Percentiles rank a stretch among this genome's conserved stretches.
These are phyloP conservation scores for Heterocephalus glaber DNA, from an alignment of 2,113 vertebrate species.

Conservation along the genomic window DNA sequence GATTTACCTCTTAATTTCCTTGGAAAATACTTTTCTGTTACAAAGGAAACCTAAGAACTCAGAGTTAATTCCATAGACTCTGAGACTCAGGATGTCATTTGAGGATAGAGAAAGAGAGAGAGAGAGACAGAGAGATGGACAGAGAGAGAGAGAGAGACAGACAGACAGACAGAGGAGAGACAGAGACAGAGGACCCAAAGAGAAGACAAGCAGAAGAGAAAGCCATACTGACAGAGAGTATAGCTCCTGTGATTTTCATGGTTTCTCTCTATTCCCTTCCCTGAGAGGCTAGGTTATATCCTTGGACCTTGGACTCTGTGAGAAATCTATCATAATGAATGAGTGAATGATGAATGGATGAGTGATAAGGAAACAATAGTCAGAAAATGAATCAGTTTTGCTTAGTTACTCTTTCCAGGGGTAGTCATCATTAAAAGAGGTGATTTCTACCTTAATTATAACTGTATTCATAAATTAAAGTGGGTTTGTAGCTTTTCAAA, in stretches of 20 bases:
- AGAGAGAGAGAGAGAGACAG: background rate
- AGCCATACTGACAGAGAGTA: background rate
- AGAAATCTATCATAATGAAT: background rate
- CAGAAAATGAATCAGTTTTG: background rate
- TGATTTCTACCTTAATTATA: background rate
- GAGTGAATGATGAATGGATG: background rate
- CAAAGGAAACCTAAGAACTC: background rate
- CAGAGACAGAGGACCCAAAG: background rate
- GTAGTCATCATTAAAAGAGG: slow-evolving; percentile 5
- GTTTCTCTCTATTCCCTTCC: background rate
- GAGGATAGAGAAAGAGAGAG: background rate
- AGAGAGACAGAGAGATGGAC: background rate
- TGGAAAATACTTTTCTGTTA: background rate
- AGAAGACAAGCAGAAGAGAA: background rate
- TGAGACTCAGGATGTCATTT: background rate
- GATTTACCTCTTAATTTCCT: background rate
- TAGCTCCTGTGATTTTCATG: background rate
- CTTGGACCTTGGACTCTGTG: background rate
- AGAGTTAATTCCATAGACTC: background rate
- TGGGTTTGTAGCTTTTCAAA: background rate
- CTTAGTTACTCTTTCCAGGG: slow-evolving; percentile 13
- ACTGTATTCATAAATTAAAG: slow-evolving; percentile 6
- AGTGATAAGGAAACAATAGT: background rate
- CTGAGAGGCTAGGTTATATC: background rate
- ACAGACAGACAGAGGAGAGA: too few relatives aligned